Evolutionary conservation across 37 sponge, comb jelly and placozoan species (phyloP), one percentile per base, ranked within the genome.

Genomic region (Beroe ovata): DNA sequence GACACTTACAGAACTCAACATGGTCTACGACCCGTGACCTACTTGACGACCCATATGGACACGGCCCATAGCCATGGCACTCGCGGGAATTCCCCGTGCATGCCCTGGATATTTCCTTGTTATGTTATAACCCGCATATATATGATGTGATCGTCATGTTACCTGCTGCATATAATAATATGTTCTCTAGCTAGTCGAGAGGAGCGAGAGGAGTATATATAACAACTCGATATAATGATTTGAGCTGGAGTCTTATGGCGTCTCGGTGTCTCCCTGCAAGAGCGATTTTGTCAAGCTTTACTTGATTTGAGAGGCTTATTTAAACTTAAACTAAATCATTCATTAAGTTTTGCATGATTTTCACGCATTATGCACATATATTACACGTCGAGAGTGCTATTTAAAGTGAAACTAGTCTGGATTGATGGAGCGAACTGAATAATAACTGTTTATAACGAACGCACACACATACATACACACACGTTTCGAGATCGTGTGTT

Each of bases 301-400:
- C 69, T 66, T 66, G 69, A 66, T 66, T 66, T 66, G 30, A 66
- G 69, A 66, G 69, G 69, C 69, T 66, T 66, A 66, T 66, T 66
- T 66, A 29, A 66, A 66, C 25, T 66, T 66, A 66, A 66, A 66
- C 69, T 66, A 66, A 66, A 66, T 66, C 69, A 66, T 66, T 66
- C 69, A 66, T 66, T 66, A 29, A 66, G 69, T 66, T 66, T 66
- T 66, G 69, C 69, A 66, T 66, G 69, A 66, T 66, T 66, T 66
- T 66, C 69, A 66, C 69, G 25, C 34, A 66, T 66, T 66, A 66
- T 66, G 69, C 69, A 66, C 69, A 66, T 66, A 66, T 66, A 30
- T 66, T 30, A 47, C 54, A 47, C 54, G 54, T 47, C 11, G 54
- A 47, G 69, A 66, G 69, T 66, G 69, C 25, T 66, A 66, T 29